These are phyloP conservation scores for Lipophrys pholis DNA, from an alignment of 2,113 vertebrate species.

Conservation along the genomic window DNA sequence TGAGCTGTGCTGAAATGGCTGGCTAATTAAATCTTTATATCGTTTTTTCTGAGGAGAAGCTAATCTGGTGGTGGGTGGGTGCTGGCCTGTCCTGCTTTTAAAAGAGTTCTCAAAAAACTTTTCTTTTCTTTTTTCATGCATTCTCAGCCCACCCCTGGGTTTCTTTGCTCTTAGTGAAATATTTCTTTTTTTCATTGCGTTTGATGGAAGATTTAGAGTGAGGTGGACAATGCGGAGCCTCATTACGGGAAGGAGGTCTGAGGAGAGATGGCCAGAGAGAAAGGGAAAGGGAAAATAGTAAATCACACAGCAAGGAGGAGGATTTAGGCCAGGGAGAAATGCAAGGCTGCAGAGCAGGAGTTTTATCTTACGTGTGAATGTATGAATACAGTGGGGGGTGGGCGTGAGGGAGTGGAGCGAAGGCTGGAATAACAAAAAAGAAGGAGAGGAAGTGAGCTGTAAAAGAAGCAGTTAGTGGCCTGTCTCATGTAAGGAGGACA, in stretches of 20 bases:
- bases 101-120: conserved; percentile 56
- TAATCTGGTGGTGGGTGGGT: conserved; percentile 75
- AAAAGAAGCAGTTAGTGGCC: conserved; percentile 62
- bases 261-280: conserved; percentile 45
- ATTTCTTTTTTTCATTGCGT: conserved; percentile 22
- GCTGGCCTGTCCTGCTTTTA: conserved; percentile 46
- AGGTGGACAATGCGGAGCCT: conserved; percentile 66
- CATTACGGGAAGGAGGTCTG: conserved; percentile 62
- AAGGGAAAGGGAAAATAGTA: conserved; percentile 19
- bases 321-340: conserved; percentile 56
- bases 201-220: conserved; percentile 66
- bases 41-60: conserved; percentile 60
- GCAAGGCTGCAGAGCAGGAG: conserved; percentile 16
- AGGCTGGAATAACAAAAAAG: conserved; percentile 51
- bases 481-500: conserved; percentile 49
- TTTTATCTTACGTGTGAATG: conserved; percentile 69
- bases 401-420: conserved; percentile 1
- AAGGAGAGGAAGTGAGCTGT: conserved; percentile 61
- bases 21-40: conserved; percentile 78
- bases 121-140: conserved; percentile 54
- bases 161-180: conserved; percentile 48
- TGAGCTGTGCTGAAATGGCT: conserved; percentile 46
- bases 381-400: conserved; percentile 66
- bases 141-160: conserved; percentile 65
- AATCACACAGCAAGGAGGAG: conserved; percentile 59